These are phyloP conservation scores for Drosophila nannoptera DNA, from an alignment of 1,140 invertebrate species.

Conservation along the genomic window DNA sequence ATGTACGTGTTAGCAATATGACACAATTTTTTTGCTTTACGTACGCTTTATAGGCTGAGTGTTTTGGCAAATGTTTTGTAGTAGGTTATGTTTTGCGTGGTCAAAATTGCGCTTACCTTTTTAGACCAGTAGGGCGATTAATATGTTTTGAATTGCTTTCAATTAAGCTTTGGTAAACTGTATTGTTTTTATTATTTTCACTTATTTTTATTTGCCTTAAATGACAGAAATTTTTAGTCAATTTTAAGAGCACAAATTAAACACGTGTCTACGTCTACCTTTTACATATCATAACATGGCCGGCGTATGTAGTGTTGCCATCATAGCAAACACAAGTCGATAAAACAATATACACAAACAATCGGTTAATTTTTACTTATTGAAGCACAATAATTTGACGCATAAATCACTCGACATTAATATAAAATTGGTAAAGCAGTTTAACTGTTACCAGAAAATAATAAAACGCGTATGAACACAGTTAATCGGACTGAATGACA, in stretches of 20 bases:
- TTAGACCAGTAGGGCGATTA: constrained; percentile 47
- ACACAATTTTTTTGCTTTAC: constrained; percentile 59
- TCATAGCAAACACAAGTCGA: constrained; percentile 25
- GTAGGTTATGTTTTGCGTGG: constrained; percentile 76
- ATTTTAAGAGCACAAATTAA: constrained; percentile 64
- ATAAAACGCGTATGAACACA: constrained; percentile 51
- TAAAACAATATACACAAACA: constrained; percentile 16
- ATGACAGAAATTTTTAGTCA: constrained; percentile 49
- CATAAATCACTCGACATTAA: neutral
- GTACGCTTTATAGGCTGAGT: constrained; percentile 18
- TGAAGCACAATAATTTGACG: neutral
- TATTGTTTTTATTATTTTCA: constrained; percentile 35
- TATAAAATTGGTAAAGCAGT: constrained; percentile 7
- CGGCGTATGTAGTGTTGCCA: constrained; percentile 74
- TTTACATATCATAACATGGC: constrained; percentile 79
- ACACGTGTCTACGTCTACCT: constrained; percentile 78
- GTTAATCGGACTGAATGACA: constrained; percentile 42
- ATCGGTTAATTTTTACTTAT: neutral
- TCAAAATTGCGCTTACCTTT: constrained; percentile 61
- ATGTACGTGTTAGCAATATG: constrained; percentile 38
- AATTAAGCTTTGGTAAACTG: constrained; percentile 21
- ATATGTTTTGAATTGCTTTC: constrained; percentile 37
- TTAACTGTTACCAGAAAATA: constrained; percentile 50
- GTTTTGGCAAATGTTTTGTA: constrained; percentile 64
- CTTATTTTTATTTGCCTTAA: constrained; percentile 37